These are phyloP conservation scores for Dasysyrphus tricinctus DNA, from an alignment of 2,888 invertebrate species.

Conservation along the genomic window DNA sequence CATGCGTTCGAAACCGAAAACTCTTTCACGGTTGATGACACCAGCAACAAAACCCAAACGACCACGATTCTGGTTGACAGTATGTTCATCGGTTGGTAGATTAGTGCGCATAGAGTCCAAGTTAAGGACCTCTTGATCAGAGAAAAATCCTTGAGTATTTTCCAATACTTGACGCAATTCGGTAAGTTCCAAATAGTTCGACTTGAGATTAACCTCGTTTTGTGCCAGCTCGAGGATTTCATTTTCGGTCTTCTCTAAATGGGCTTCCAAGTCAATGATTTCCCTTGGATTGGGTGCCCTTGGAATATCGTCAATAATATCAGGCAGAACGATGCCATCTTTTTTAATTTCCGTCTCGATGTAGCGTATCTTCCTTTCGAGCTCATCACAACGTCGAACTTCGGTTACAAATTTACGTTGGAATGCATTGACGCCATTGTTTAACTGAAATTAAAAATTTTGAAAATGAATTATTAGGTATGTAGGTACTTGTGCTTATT, in stretches of 20 bases:
- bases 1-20: conserved; percentile 94
- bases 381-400: conserved; percentile 93
- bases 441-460: conserved; percentile 86
- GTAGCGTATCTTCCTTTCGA: conserved; percentile 92
- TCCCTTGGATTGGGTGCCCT: conserved; percentile 91
- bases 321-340: conserved; percentile 90
- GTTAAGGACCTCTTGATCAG: conserved; percentile 83
- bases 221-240: conserved; percentile 97
- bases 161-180: conserved; percentile 96
- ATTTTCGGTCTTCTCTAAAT: conserved; percentile 97
- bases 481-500: no score
- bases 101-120: conserved; percentile 86
- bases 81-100: conserved; percentile 85
- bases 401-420: conserved; percentile 94
- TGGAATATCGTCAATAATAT: conserved; percentile 87
- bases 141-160: conserved; percentile 90
- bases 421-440: conserved; percentile 91
- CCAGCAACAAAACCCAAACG: conserved; percentile 91
- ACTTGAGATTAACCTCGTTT: conserved; percentile 96
- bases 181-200: conserved; percentile 95
- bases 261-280: conserved; percentile 92
- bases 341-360: conserved; percentile 92
- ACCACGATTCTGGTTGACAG: conserved; percentile 82
- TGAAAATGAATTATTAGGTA: neutral
- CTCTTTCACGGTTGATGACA: conserved; percentile 91